Evolutionary conservation across 1,140 invertebrate species (phyloP).

Genomic region (Pogonomyrmex californicus): DNA sequence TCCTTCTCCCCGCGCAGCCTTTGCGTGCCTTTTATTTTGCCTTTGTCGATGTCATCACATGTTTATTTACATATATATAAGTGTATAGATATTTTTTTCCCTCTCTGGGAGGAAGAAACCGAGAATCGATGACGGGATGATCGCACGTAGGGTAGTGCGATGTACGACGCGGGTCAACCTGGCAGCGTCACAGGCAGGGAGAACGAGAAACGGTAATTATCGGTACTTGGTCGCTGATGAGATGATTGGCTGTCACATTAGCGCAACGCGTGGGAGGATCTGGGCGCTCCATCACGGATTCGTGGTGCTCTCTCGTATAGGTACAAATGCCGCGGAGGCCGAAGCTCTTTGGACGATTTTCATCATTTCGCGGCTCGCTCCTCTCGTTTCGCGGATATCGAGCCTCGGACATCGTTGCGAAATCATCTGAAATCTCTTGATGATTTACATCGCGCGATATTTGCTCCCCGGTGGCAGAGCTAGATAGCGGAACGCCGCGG

Average conservation of each 20-base stretch:
- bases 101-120: neutral
- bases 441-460: constrained; percentile 6
- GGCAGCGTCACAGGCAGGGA: constrained; percentile 26
- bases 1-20: neutral
- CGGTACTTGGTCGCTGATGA: constrained; percentile 75
- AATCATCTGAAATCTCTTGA: neutral
- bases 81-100: neutral
- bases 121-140: constrained; percentile 7
- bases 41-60: neutral
- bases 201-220: constrained; percentile 72
- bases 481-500: constrained; percentile 32
- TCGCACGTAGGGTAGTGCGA: neutral
- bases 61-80: neutral
- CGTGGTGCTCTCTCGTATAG: neutral
- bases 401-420: neutral
- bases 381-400: neutral
- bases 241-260: constrained; percentile 75
- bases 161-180: neutral
- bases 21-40: neutral
- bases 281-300: constrained; percentile 22
- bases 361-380: neutral
- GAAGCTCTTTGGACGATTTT: constrained; percentile 5
- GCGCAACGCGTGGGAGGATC: constrained; percentile 70
- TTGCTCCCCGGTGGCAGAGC: neutral
- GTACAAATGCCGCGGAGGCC: neutral